Conservation (phyloP, 2,113 vertebrate genomes). For the Anguilla rostrata region DNA sequence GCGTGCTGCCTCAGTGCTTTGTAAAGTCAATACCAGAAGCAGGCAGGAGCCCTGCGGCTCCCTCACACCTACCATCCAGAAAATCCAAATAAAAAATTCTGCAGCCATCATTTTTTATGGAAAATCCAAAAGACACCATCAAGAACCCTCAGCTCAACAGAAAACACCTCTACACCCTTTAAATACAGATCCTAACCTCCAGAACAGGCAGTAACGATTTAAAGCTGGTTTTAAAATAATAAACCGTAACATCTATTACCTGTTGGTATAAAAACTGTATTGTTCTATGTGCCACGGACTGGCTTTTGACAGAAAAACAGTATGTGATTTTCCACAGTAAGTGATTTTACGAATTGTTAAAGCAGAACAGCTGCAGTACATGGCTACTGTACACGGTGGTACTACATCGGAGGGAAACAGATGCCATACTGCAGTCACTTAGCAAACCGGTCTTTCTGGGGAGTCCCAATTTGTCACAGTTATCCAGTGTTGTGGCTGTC, state of each 20-base stretch:
- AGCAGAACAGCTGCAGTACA: not conserved
- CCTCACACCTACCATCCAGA: not conserved
- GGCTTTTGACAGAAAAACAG: no score
- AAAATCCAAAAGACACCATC: not conserved
- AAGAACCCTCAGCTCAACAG: conserved; percentile 17
- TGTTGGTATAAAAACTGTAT: no score
- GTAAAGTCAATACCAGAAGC: conserved; percentile 71
- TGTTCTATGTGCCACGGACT: no score
- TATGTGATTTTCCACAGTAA: no score
- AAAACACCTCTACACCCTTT: conserved; percentile 33
- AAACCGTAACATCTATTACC: no score
- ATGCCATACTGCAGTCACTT: not conserved
- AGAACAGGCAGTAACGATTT: not conserved
- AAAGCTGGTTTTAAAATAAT: not conserved
- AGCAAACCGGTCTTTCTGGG: not conserved
- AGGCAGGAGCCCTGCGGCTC: conserved; percentile 29
- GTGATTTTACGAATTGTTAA: no score
- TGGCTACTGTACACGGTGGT: not conserved
- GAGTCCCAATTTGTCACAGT: conserved; percentile 3
- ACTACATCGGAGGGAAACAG: not conserved
- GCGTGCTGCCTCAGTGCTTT: conserved; percentile 64
- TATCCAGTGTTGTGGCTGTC: not conserved
- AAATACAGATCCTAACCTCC: conserved; percentile 45
- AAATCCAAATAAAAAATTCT: conserved; percentile 55
- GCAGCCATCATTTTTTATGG: conserved; percentile 35